Conservation (phyloP, 2,888 invertebrate species). For the Actias luna region DNA sequence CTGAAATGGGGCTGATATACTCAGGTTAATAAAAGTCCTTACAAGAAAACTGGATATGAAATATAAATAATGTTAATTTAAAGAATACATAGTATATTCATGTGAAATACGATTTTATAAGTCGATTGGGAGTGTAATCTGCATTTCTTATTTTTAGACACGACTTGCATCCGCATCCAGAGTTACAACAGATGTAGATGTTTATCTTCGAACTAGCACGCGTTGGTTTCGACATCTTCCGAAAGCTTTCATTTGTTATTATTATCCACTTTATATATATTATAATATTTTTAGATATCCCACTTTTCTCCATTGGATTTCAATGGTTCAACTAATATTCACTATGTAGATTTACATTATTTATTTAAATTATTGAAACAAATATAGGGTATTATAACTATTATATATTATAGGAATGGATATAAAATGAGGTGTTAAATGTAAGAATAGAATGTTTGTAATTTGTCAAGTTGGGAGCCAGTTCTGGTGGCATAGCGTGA, state of each 20-base stretch:
- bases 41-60: too few species aligned
- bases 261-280: conserved; percentile 30
- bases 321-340: not conserved
- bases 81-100: too few species aligned
- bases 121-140: conserved; percentile 38
- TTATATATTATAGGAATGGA: too few species aligned
- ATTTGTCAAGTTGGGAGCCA: too few species aligned
- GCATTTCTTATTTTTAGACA: conserved; percentile 56
- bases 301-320: conserved; percentile 2
- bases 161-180: conserved; percentile 63
- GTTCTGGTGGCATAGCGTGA: too few species aligned
- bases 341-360: not conserved
- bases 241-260: conserved; percentile 51
- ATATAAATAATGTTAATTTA: too few species aligned
- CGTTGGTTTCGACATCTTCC: conserved; percentile 67
- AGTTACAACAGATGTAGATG: conserved; percentile 66
- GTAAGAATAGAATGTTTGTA: too few species aligned
- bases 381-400: not conserved
- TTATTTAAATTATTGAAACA: not conserved
- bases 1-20: too few species aligned
- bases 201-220: conserved; percentile 69
- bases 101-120: not conserved
- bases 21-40: too few species aligned
- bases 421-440: not conserved
- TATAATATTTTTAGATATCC: conserved; percentile 18